Percentiles rank a stretch among this genome's conserved stretches.
Evolutionary conservation across 64 coral and sea anemone species (phyloP).

Genomic region (Catalaphyllia jardinei): DNA sequence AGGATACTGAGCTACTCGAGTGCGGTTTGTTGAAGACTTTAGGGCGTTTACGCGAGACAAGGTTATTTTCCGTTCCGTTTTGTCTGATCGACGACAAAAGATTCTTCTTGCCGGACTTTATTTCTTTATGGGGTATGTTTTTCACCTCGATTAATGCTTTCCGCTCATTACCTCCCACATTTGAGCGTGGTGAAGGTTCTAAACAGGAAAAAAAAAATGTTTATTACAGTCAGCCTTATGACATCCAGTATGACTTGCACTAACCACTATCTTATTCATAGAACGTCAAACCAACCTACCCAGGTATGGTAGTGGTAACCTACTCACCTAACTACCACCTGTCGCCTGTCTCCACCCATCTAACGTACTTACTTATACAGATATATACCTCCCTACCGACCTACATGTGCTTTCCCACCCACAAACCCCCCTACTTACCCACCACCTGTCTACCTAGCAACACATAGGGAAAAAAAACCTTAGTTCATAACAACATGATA

Average conservation of each 20-base stretch:
- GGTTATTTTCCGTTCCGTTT: constrained; percentile 29
- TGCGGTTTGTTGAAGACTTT: background rate
- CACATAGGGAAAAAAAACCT: no score
- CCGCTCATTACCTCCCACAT: background rate
- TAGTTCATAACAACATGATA: no score
- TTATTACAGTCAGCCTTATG: background rate
- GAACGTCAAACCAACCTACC: no score
- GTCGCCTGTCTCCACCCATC: no score
- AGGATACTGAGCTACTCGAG: constrained; percentile 17
- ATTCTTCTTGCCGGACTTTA: background rate
- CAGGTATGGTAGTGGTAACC: no score
- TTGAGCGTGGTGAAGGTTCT: background rate
- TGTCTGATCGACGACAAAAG: background rate
- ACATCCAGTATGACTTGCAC: background rate
- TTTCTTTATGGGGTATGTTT: background rate
- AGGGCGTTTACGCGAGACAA: background rate
- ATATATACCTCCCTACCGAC: background rate
- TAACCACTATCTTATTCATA: background rate
- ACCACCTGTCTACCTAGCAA: no score
- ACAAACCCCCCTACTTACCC: no score
- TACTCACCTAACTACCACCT: no score
- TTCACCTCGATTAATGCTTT: constrained; percentile 16
- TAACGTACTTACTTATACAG: no score
- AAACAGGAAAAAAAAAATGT: background rate
- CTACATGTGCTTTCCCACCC: no score